These are phyloP conservation scores for Stenoptilia bipunctidactyla DNA, from an alignment of 2,888 invertebrate genomes.

Conservation along the genomic window DNA sequence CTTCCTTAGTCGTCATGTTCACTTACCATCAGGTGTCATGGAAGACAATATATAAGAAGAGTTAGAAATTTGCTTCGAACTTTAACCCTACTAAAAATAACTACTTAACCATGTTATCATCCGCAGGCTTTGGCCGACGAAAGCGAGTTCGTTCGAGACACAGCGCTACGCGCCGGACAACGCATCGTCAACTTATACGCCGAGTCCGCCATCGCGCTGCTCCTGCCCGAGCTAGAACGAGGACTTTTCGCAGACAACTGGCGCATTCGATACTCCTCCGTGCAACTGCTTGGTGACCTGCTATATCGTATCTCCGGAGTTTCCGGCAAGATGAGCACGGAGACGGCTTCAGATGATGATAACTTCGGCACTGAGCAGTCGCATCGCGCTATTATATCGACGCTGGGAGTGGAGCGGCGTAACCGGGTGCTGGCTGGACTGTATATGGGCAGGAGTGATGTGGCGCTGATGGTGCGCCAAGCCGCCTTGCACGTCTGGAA, in stretches of 20 bases:
- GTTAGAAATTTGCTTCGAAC: too few relatives aligned
- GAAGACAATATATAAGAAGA: too few relatives aligned
- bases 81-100: not conserved
- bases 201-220: conserved; percentile 91
- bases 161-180: conserved; percentile 96
- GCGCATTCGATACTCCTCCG: conserved; percentile 95
- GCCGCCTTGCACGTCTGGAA: conserved; percentile 99
- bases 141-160: conserved; percentile 98
- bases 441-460: conserved; percentile 98
- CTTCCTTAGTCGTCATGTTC: too few relatives aligned
- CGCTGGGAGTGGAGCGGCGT: conserved; percentile 89
- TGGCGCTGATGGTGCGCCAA: conserved; percentile 96
- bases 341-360: conserved; percentile 98
- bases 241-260: conserved; percentile 99
- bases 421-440: conserved; percentile 94
- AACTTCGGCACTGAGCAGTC: conserved; percentile 99
- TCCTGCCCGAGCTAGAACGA: conserved; percentile 93
- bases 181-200: conserved; percentile 97
- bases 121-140: conserved; percentile 95
- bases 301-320: conserved; percentile 97
- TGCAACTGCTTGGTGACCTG: conserved; percentile 95
- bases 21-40: too few relatives aligned
- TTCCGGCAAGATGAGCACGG: conserved; percentile 98
- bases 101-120: too few relatives aligned
- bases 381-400: conserved; percentile 89